Evolutionary conservation across 2,888 invertebrate genomes (phyloP), one percentile per base, ranked within the genome.

Genomic region (Emmelina monodactyla): DNA sequence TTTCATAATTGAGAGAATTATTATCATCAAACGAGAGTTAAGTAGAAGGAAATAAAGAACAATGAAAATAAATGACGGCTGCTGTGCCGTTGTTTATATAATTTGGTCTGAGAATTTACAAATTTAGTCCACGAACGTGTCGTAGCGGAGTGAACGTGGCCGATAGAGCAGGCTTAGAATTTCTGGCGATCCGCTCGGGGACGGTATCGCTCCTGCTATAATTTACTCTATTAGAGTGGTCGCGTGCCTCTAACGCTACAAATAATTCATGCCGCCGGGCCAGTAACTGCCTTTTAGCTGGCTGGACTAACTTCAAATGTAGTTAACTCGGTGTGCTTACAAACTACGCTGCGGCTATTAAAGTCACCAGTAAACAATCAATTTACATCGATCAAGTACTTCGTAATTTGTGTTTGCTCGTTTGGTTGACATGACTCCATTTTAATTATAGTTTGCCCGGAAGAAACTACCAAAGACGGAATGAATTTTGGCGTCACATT

Each of bases 201-300:
- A 25, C 35, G 46, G 50, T 60, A 59, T 56, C 58, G 53, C 50
- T 53, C 40, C 51, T 50, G 58, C 54, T 59, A 62, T 64, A 62
- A 65, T 63, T 67, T 55, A 61, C 58, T 62, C 58, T 60, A 65
- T 62, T 61, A 65, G 37, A 15, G 22, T 53, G 46, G 44, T 42
- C 45, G 47, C 55, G 55, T 66, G 62, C 53, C 54, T 46, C 53
- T 47, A 49, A 53, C 54, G 51, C 60, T 57, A 68, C 72, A 68
- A 78, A 76, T 78, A 76, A 76, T 76, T 76, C 75, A 78, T 73
- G 67, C 54, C 55, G 55, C 55, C 64, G 62, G 64, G 62, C 62
- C 59, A 58, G 63, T 75, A 72, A 73, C 75, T 62, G 69, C 69
- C 71, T 75, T 75, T 76, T 75, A 73, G 71, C 67, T 64, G 66